phyloP scores from a whole-genome alignment of 2,113 vertebrate genomes.

The Oenanthe oenanthe region DNA sequence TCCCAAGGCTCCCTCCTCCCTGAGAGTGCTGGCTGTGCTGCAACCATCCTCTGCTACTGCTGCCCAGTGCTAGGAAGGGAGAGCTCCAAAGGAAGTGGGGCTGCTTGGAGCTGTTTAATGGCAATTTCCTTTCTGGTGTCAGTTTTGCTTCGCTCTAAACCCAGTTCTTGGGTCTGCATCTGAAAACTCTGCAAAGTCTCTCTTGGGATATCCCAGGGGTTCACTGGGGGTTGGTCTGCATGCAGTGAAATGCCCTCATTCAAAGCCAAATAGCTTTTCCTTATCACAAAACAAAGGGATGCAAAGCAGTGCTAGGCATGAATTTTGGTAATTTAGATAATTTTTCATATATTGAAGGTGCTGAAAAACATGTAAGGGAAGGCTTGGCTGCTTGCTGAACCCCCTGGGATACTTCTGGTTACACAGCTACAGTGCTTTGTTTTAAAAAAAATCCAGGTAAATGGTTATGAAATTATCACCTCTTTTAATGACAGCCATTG shows the following conservation, averaged over 20 bases:
- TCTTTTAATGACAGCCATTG: neutral
- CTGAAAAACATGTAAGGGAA: neutral
- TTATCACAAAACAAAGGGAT: neutral
- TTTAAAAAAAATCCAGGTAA: neutral
- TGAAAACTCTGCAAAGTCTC: neutral
- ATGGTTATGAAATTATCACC: neutral
- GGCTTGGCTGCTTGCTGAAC: neutral
- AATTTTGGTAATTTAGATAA: neutral
- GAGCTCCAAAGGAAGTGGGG: neutral
- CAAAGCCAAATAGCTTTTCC: neutral
- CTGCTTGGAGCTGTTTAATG: neutral
- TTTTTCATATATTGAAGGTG: neutral
- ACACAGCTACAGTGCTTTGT: neutral
- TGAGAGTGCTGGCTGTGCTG: fast-evolving
- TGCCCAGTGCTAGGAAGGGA: neutral
- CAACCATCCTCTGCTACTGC: neutral
- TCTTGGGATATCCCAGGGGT: neutral
- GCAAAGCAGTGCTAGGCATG: neutral
- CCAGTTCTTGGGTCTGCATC: neutral
- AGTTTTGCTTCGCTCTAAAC: neutral
- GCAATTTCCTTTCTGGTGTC: neutral
- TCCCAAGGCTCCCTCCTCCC: neutral
- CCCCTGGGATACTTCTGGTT: neutral
- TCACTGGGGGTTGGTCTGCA: neutral
- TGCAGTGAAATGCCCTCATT: neutral